Conservation (phyloP, 2,797 vertebrate species). For the Propithecus perrieri region DNA sequence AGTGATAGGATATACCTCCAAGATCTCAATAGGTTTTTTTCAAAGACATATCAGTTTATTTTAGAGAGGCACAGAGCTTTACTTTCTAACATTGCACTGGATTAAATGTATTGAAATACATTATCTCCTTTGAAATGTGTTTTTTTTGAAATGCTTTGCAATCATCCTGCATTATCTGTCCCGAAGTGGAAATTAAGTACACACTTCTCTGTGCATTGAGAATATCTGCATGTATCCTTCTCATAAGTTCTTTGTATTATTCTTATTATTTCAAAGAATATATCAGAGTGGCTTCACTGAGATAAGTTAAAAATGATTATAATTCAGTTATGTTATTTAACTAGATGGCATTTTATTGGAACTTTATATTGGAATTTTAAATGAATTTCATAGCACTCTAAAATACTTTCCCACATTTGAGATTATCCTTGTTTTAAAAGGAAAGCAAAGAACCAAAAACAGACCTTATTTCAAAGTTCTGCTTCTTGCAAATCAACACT, state of each 20-base stretch:
- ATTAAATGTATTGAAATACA: slow-evolving; percentile 65
- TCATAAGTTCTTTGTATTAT: slow-evolving; percentile 7
- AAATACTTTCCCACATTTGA: slow-evolving; percentile 35
- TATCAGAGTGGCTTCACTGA: background rate
- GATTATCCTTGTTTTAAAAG: slow-evolving; percentile 50
- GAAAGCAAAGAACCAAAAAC: slow-evolving; percentile 16
- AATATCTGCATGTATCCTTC: background rate
- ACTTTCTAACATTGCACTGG: background rate
- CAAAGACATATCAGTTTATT: slow-evolving; percentile 49
- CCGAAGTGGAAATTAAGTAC: slow-evolving; percentile 56
- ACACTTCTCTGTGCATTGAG: slow-evolving; percentile 7
- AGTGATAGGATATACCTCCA: background rate
- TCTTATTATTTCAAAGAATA: slow-evolving; percentile 40
- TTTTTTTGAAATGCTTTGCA: slow-evolving; percentile 54
- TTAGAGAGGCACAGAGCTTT: slow-evolving; percentile 32
- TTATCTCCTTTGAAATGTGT: slow-evolving; percentile 60
- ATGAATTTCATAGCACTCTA: slow-evolving; percentile 7
- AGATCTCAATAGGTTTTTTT: slow-evolving; percentile 43
- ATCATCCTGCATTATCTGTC: slow-evolving; percentile 42
- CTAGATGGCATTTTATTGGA: slow-evolving; percentile 29
- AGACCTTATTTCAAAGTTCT: background rate
- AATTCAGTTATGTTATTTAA: slow-evolving; percentile 38
- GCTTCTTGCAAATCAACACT: background rate
- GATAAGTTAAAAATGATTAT: slow-evolving; percentile 35
- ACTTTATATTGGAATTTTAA: slow-evolving; percentile 56